Evolutionary conservation across 2,797 vertebrate species (phyloP).

Genomic region (Syndactyla subalaris): DNA sequence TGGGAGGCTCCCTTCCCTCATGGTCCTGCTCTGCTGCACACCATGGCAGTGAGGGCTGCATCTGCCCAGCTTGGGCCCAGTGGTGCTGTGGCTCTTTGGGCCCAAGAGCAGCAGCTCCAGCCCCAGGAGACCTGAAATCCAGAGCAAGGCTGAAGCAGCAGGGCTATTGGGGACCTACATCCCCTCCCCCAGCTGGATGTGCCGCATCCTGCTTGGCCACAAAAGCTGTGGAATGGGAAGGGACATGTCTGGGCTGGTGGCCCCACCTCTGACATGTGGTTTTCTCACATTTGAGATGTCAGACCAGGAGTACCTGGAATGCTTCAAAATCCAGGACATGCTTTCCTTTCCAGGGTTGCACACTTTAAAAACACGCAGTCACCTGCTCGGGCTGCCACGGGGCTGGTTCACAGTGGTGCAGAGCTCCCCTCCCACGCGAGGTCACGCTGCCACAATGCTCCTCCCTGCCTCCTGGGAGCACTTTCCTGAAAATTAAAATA

Average conservation of each 20-base stretch:
- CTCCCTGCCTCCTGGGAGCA: not conserved
- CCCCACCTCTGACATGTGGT: not conserved
- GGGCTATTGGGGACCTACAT: accelerated
- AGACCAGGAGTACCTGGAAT: not conserved
- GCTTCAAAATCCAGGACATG: not conserved
- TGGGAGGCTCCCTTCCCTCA: accelerated
- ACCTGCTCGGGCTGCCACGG: accelerated
- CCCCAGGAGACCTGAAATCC: not conserved
- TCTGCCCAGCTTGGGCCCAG: accelerated
- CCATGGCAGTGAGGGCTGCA: accelerated
- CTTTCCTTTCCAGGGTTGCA: not conserved
- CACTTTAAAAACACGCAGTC: not conserved
- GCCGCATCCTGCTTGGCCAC: accelerated
- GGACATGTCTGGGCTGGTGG: accelerated
- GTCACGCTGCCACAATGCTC: not conserved
- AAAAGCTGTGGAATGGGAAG: not conserved
- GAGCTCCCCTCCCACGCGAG: not conserved
- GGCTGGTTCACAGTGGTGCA: not conserved
- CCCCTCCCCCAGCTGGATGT: accelerated
- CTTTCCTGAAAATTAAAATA: not conserved
- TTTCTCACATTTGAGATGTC: accelerated
- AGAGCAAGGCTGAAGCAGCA: not conserved
- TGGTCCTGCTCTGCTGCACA: not conserved
- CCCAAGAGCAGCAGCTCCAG: not conserved
- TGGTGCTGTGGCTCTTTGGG: not conserved